Evolutionary conservation across 2,888 invertebrate genomes (phyloP), one percentile per base, ranked within the genome.

Genomic region (Spilosoma lubricipeda): DNA sequence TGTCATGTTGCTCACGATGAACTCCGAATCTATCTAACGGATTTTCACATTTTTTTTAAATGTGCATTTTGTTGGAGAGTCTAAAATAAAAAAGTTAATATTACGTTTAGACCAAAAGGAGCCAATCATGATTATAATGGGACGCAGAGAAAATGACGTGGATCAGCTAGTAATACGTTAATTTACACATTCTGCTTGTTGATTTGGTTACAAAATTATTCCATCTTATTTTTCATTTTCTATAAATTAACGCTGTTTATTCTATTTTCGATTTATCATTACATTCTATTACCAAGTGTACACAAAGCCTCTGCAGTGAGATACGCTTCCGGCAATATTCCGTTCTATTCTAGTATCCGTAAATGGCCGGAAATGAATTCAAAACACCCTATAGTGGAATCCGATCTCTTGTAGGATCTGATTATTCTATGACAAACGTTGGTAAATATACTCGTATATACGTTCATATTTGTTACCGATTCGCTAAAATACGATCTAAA

Each of bases 351-450:
- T 93, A 93, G 92, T 85, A 89, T 90, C 90, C 90, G 88, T 86
- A 90, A 92, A 90, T 91, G 88, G 88, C 86, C 91, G 93, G 93
- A 93, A 93, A 94, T 94, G 91, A 91, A 94, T 93, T 94, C 92
- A 93, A 93, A 94, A 94, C 91, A 93, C 91, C 90, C 91, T 87
- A 87, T 86, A 90, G 89, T 86, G 82, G 88, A 87, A 91, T 91
- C 91, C 89, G 90, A 93, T 91, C 90, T 89, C 90, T 87, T 88
- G 81, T 72, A 85, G 77, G 82, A 88, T 87, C 87, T 82, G 81
- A 81, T 82, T 82, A 82, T 82, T 84, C 81, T n/a, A n/a, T n/a
- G n/a, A 82, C 76, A 73, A 77, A 59, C 65, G 72, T 73, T 70
- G 67, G 71, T 67, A 15, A 27, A n/a, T 70, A 59, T 70, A 64